Evolutionary conservation across 2,888 invertebrate species (phyloP), one percentile per base, ranked within the genome.

Genomic region (Hirtodrosophila confusa): DNA sequence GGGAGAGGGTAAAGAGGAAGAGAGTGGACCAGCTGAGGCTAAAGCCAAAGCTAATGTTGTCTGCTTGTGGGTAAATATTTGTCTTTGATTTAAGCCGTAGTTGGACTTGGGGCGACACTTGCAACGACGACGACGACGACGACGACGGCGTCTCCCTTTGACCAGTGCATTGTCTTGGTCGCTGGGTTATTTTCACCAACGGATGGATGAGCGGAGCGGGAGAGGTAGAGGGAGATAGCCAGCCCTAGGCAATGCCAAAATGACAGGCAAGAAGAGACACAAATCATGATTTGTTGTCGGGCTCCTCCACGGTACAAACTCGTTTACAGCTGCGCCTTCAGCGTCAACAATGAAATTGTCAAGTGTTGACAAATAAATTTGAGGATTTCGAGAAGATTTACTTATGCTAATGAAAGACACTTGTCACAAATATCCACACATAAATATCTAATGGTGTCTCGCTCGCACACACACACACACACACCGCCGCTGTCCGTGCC

Each of bases 341-440:
- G 57, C 73, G 78, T 77, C 79, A 88, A 88, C 85, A 89, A 88
- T 86, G 86, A 88, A 87, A 89, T 89, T 89, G 88, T 89, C 89
- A 89, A 88, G 88, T 85, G 84, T 89, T 89, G 90, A 89, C 89
- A 89, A 89, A 89, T 89, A 89, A 89, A 89, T 89, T 89, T 89
- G 76, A 82, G 88, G 84, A 89, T 87, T 82, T 87, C 62, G 61
- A 72, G 73, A 70, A 85, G 85, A 86, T 86, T 87, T 86, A 85
- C 86, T 87, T 86, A 87, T 87, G 86, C 86, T 87, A 86, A 86
- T 86, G 87, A 82, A 87, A 85, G 80, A 77, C 88, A 86, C 83
- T 82, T 86, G 88, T 83, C 86, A 77, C 86, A 86, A 73, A 82
- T 78, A 82, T 75, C 69, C 73, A 66, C 76, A 75, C 58, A 69